Evolutionary conservation across 2,113 vertebrate genomes (phyloP).

Genomic region (Catagonus wagneri): DNA sequence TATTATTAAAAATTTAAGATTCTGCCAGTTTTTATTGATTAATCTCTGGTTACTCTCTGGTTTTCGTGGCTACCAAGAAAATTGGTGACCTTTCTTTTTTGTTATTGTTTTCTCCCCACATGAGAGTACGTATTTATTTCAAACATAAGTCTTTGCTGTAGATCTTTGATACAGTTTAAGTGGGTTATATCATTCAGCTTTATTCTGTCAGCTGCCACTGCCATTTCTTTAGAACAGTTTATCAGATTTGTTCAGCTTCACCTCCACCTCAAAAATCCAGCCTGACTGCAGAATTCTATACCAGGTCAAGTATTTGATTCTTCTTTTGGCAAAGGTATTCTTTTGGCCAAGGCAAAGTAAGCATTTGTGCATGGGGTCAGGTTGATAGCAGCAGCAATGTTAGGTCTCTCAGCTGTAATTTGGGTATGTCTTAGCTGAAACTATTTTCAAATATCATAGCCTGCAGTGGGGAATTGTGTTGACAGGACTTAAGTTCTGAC

Average conservation of each 20-base stretch:
- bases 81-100: not conserved
- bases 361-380: not conserved
- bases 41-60: not conserved
- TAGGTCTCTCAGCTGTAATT: not conserved
- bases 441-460: not conserved
- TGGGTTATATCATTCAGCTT: not conserved
- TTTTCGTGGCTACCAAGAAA: not conserved
- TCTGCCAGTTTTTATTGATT: not conserved
- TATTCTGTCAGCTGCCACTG: not conserved
- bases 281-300: not conserved
- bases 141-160: not conserved
- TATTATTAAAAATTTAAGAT: not conserved
- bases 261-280: not conserved
- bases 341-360: not conserved
- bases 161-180: not conserved
- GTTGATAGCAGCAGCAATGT: not conserved
- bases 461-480: not conserved
- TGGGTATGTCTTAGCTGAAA: not conserved
- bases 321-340: slow-evolving; percentile 16
- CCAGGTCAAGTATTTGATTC: not conserved
- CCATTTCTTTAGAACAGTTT: slow-evolving; percentile 12
- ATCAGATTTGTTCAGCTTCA: slow-evolving; percentile 39
- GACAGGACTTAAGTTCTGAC: not conserved
- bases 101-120: not conserved
- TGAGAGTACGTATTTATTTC: not conserved